These are phyloP conservation scores for Cyphomyrus plagiostoma DNA, from an alignment of 2,113 vertebrate species.

Conservation along the genomic window DNA sequence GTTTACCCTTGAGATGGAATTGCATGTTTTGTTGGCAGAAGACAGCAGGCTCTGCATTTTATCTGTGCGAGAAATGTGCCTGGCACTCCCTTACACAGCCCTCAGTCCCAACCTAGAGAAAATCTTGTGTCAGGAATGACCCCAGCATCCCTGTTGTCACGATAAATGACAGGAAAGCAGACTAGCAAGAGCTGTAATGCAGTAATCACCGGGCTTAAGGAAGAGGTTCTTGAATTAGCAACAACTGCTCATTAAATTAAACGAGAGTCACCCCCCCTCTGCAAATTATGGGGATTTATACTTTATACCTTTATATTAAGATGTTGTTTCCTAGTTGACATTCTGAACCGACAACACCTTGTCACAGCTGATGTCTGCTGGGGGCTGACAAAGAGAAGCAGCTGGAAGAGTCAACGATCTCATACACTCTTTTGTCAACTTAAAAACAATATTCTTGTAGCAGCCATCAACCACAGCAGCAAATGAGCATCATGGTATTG, in stretches of 20 bases:
- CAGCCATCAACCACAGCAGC: not conserved
- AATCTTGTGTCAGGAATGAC: not conserved
- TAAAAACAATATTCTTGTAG: not conserved
- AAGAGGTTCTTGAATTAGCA: not conserved
- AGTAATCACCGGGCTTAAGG: not conserved
- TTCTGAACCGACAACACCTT: not conserved
- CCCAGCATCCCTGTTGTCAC: constrained; percentile 51
- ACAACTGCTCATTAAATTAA: constrained; percentile 11
- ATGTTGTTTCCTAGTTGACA: not conserved
- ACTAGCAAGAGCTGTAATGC: not conserved
- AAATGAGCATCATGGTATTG: not conserved
- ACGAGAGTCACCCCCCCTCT: not conserved
- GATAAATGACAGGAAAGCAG: constrained; percentile 39
- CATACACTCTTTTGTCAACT: not conserved
- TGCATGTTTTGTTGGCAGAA: not conserved
- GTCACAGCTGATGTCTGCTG: not conserved
- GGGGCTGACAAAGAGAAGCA: not conserved
- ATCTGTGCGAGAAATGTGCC: not conserved
- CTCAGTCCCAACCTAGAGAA: not conserved
- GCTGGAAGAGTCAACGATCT: not conserved
- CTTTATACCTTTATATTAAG: not conserved
- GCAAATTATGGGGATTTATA: not conserved
- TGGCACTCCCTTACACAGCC: not conserved
- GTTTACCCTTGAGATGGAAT: not conserved
- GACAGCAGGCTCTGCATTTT: not conserved